phyloP scores from a whole-genome alignment of 2,888 invertebrate genomes.

The Orchesellides sinensis region DNA sequence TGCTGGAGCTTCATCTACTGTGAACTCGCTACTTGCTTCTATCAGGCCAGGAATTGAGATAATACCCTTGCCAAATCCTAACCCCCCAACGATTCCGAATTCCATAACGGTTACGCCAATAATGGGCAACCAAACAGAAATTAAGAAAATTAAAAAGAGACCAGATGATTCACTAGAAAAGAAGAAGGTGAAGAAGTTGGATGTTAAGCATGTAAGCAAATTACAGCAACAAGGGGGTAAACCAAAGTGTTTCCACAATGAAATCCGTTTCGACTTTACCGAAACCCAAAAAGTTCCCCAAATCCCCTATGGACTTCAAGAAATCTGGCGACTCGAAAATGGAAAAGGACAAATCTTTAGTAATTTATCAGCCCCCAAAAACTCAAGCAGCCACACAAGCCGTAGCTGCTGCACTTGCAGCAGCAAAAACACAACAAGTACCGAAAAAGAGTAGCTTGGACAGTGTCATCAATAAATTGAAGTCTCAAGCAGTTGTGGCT shows the following conservation, averaged over 20 bases:
- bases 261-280: slow-evolving; percentile 71
- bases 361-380: slow-evolving; percentile 58
- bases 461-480: slow-evolving; percentile 91
- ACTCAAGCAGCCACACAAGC: slow-evolving; percentile 55
- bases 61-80: slow-evolving; percentile 84
- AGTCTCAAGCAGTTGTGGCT: slow-evolving; percentile 78
- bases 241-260: slow-evolving; percentile 73
- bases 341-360: slow-evolving; percentile 67
- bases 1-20: slow-evolving; percentile 77
- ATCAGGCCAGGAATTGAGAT: slow-evolving; percentile 89
- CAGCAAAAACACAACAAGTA: slow-evolving; percentile 33
- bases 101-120: slow-evolving; percentile 93
- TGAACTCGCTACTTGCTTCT: slow-evolving; percentile 81
- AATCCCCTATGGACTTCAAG: slow-evolving; percentile 42
- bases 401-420: slow-evolving; percentile 59
- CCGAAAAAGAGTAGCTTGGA: slow-evolving; percentile 82
- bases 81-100: slow-evolving; percentile 83
- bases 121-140: slow-evolving; percentile 73
- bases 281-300: slow-evolving; percentile 34
- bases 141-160: slow-evolving; percentile 52
- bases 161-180: slow-evolving; percentile 50
- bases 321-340: slow-evolving; percentile 53
- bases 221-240: slow-evolving; percentile 68
- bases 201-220: slow-evolving; percentile 44
- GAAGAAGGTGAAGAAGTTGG: slow-evolving; percentile 43